phyloP scores from a whole-genome alignment of 2,888 invertebrate genomes.

The Sphaeridia pumilis region DNA sequence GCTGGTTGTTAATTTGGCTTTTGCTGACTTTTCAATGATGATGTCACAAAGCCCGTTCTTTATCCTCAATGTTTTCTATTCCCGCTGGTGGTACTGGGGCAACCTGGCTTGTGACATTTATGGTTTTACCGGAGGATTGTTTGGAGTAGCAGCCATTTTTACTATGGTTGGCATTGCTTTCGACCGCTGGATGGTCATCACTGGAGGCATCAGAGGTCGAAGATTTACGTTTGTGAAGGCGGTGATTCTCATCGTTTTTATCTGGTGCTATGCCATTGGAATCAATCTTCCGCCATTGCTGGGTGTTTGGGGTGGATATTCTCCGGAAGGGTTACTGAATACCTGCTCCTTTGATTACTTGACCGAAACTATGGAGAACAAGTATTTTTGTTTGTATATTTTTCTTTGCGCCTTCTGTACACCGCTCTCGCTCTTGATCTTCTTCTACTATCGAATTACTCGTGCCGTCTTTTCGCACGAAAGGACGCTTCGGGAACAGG shows the following conservation, averaged over 20 bases:
- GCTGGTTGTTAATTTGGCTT: conserved; percentile 41
- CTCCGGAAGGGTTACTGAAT: conserved; percentile 19
- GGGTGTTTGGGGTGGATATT: conserved; percentile 16
- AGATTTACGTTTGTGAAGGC: conserved; percentile 14
- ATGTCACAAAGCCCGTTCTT: conserved; percentile 38
- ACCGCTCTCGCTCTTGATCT: conserved; percentile 13
- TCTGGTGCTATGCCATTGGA: conserved; percentile 24
- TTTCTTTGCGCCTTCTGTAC: conserved; percentile 13
- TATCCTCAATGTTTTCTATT: conserved; percentile 37
- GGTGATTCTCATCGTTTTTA: conserved; percentile 12
- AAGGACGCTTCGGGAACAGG: conserved; percentile 19
- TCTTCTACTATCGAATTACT: conserved; percentile 19
- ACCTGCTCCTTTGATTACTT: conserved; percentile 24
- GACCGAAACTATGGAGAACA: conserved; percentile 15
- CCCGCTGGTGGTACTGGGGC: conserved; percentile 36
- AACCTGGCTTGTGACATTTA: conserved; percentile 36
- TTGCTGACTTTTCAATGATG: conserved; percentile 41
- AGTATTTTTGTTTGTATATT: conserved; percentile 14
- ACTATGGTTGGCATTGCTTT: conserved; percentile 21
- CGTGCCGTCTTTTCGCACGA: conserved; percentile 22
- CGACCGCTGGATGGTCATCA: conserved; percentile 21
- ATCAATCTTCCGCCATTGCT: conserved; percentile 20
- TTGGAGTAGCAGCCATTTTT: conserved; percentile 18
- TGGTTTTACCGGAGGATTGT: conserved; percentile 19
- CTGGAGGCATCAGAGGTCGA: conserved; percentile 14